Base-by-base conservation (phyloP, 2,888 invertebrate species). In the Nemurella pictetii region DNA sequence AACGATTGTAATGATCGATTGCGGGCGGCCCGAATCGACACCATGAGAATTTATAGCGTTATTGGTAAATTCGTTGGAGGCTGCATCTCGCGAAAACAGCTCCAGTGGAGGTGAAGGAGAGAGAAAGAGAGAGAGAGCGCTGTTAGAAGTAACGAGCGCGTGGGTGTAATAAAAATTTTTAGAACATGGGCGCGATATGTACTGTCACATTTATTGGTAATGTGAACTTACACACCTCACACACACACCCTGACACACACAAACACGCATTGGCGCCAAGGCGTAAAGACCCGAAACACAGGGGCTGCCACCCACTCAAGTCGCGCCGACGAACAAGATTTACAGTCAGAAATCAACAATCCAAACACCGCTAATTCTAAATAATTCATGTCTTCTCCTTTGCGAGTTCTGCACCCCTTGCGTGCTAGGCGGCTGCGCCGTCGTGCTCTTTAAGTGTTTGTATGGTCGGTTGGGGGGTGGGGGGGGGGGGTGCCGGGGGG, bases 351-450 rank as follows among this genome's bases (percentile, higher is more conserved):
- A 30, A 28, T 78, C 30, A 78, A 28, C 78, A 78, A 78, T 78
- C 78, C 78, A 78, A 78, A 78, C 78, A 78, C 78, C 28, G n/a
- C 28, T 78, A 29, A 78, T 30, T 78, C 78, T 78, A 30, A 78
- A 78, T 78, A 78, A 78, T 78, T 78, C 78, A 78, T n/a, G 78
- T 28, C 26, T 78, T 12, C 78, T 78, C 30, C 28, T 75, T 28
- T 2, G 20, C 28, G 28, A 75, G 12, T 75, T n/a, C 25, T 28
- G 7, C 78, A 5, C 28, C 5, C 20, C 26, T 78, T 30, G 74
- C 74, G 74, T n/a, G 5, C 74, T 7, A 36, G 15, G 25, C 30
- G 28, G 78, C 28, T 78, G 30, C 28, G n/a, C 78, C 30, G 20
- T 20, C 78, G 78, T 15, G 29, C n/a, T 12, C n/a, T 78, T 30